Base-by-base conservation (phyloP, 2,888 invertebrate species). In the Dexiosoma caninum region DNA sequence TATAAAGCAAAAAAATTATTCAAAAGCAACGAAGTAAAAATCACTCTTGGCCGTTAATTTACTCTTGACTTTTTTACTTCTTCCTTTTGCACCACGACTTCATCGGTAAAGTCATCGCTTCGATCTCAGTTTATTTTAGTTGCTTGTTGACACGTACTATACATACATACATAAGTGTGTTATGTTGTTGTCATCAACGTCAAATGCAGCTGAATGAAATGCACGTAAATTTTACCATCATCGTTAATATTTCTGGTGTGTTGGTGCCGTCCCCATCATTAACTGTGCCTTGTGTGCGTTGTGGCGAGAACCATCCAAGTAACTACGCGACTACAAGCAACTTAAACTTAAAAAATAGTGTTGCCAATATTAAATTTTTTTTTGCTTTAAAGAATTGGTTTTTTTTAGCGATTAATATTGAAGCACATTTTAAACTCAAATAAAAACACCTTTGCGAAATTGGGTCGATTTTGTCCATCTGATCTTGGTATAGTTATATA, bases 281-380 rank as follows among this genome's bases (percentile, higher is more conserved):
- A 74, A 77, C 77, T 81, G 81, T 59, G 81, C 72, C 81, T 77
- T 77, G 81, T 81, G 77, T 74, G 72, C 27, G 42, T 69, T 77
- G 77, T 74, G 77, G 81, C 51, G 57, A 64, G 19, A 71, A 35
- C 62, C 67, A 77, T 62, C 77, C 76, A 72, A 72, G 67, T 49
- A 69, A 74, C 49, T 62, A 62, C 64, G 67, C 42, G 67, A 69
- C 40, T 62, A 62, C 69, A 46, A 55, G 44, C 44, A 74, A 67
- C 67, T 62, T 62, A 42, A 53, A 51, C 16, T 37, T 72, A 55
- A 72, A 72, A 64, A 55, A 72, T 55, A 27, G 27, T 27, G 27
- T 27, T 27, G 27, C 27, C 6, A 6, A 3, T 27, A 27, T 5
- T 27, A 27, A 27, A 5, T 27, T 27, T 27, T n/a, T n/a, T n/a